A percentile compares a stretch with the other conserved stretches of the same genome.
Conservation (phyloP, 2,888 invertebrate genomes). For the Ptychoptera albimana region DNA sequence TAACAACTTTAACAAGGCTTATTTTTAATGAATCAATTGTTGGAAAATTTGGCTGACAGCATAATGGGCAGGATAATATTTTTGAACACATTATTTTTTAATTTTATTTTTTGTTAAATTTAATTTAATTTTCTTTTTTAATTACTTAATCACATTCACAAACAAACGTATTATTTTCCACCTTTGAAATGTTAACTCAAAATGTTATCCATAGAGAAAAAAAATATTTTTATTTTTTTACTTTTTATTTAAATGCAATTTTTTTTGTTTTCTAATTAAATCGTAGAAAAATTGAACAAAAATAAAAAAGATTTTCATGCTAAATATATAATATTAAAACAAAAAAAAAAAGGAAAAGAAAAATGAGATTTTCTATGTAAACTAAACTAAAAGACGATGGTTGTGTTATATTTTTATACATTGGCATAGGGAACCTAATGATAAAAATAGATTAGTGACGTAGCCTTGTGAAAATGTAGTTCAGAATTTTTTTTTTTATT, state of each 20-base stretch:
- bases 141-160: neutral
- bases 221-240: conserved; percentile 2
- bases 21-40: conserved; percentile 53
- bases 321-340: no score
- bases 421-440: neutral
- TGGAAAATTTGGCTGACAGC: conserved; percentile 55
- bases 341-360: no score
- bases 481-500: no score
- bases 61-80: conserved; percentile 58
- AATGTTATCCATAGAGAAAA: neutral
- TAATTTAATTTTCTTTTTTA: neutral
- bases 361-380: no score
- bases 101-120: neutral
- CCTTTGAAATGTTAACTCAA: neutral
- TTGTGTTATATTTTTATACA: neutral
- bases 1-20: conserved; percentile 57
- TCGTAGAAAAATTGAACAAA: neutral
- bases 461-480: no score
- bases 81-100: conserved; percentile 31
- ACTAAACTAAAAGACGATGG: no score
- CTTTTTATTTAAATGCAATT: neutral
- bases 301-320: neutral
- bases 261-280: no score
- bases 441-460: neutral
- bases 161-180: neutral